Conservation (phyloP, 1,140 invertebrate species). For the Drosophila azteca region DNA sequence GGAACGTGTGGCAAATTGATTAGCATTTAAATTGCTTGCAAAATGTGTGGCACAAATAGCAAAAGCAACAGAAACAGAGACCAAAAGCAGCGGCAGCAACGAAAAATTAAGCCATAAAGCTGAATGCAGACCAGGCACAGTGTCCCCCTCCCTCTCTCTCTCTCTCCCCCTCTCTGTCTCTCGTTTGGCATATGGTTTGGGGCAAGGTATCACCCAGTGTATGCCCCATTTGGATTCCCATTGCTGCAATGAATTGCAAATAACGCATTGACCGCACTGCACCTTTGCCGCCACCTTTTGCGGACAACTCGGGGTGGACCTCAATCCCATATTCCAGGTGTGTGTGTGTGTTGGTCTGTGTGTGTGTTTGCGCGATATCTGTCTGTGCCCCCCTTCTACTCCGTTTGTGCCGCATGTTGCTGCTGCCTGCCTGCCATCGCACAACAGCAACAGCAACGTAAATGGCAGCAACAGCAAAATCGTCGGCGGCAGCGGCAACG, state of each 20-base stretch:
- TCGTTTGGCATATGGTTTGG: conserved; percentile 12
- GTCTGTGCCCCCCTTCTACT: conserved; percentile 26
- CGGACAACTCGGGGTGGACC: conserved; percentile 67
- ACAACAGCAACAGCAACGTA: conserved; percentile 41
- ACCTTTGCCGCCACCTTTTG: conserved; percentile 79
- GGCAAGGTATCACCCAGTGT: conserved; percentile 29
- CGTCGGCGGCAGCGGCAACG: conserved; percentile 39
- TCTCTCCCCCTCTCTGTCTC: conserved; percentile 29
- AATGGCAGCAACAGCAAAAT: conserved; percentile 61
- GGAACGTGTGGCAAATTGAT: conserved; percentile 64
- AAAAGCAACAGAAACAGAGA: conserved; percentile 8
- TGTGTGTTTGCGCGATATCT: conserved; percentile 56
- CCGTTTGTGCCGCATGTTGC: conserved; percentile 38
- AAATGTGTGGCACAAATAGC: conserved; percentile 60
- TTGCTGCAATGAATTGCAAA: conserved; percentile 78
- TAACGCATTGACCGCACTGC: conserved; percentile 79
- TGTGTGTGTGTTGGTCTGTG: conserved; percentile 20
- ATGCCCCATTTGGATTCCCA: conserved; percentile 55
- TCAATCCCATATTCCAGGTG: conserved; percentile 35
- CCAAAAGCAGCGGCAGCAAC: background rate
- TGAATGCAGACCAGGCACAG: conserved; percentile 37
- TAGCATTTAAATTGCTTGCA: conserved; percentile 78
- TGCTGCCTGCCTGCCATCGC: conserved; percentile 13
- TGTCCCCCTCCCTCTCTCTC: background rate
- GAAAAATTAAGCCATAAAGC: conserved; percentile 74